Conservation (phyloP, 2,113 vertebrate species). For the Catharus bicknelli region DNA sequence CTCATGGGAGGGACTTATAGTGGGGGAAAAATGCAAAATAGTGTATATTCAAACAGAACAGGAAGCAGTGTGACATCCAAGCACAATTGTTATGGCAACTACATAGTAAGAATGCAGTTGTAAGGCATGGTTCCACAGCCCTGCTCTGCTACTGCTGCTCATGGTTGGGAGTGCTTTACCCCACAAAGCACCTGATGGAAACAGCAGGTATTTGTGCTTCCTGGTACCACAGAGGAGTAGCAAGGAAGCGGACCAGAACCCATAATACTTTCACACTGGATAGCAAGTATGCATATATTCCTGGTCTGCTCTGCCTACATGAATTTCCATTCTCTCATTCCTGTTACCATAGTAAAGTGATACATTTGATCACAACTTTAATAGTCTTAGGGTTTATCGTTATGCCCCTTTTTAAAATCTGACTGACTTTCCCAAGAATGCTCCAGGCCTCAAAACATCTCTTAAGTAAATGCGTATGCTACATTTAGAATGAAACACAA, state of each 20-base stretch:
- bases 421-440: conserved; percentile 40
- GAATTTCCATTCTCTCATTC: conserved; percentile 54
- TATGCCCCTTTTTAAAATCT: conserved; percentile 44
- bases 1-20: conserved; percentile 15
- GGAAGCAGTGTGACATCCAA: conserved; percentile 48
- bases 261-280: not conserved
- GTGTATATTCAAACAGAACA: conserved; percentile 56
- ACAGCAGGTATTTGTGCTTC: not conserved
- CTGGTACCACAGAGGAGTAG: not conserved
- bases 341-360: conserved; percentile 74
- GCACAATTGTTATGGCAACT: conserved; percentile 70
- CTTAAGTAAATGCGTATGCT: not conserved
- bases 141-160: not conserved
- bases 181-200: not conserved
- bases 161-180: not conserved
- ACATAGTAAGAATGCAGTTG: conserved; percentile 2
- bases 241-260: not conserved
- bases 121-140: conserved; percentile 1
- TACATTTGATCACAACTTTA: conserved; percentile 62
- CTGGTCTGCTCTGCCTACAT: conserved; percentile 60
- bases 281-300: conserved; percentile 38
- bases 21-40: not conserved
- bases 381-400: conserved; percentile 52
- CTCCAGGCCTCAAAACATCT: conserved; percentile 16
- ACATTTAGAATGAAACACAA: conserved; percentile 41